Evolutionary conservation across 2,797 vertebrate species (phyloP).

Genomic region (Ctenochaetus hawaiiensis): DNA sequence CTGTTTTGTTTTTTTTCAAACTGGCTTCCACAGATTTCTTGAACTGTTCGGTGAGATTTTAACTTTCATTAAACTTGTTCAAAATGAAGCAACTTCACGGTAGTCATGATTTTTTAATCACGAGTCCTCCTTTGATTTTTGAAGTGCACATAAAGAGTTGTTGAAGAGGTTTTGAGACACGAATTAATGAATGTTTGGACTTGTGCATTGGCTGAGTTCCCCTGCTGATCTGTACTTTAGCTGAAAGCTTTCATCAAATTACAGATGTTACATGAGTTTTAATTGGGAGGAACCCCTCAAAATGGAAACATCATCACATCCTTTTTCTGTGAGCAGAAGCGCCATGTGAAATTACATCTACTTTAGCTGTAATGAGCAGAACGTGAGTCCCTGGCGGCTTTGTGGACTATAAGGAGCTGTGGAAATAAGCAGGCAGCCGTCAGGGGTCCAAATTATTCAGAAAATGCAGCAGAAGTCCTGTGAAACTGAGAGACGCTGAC

Average conservation of each 20-base stretch:
- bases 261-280: slow-evolving; percentile 24
- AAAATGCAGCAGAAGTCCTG: too few species aligned
- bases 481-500: not conserved
- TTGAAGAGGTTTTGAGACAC: slow-evolving; percentile 1
- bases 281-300: slow-evolving; percentile 36
- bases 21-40: slow-evolving; percentile 1
- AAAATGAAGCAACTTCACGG: not conserved
- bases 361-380: slow-evolving; percentile 39
- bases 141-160: not conserved
- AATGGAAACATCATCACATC: slow-evolving; percentile 27
- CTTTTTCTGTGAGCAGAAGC: slow-evolving; percentile 7
- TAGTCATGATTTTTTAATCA: not conserved
- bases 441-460: not conserved
- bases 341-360: slow-evolving; percentile 40
- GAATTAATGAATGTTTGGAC: not conserved
- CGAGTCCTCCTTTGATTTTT: not conserved
- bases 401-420: slow-evolving; percentile 10
- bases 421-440: slow-evolving; percentile 40
- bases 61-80: slow-evolving; percentile 30
- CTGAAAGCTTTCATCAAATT: slow-evolving; percentile 28
- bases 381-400: slow-evolving; percentile 13
- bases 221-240: not conserved
- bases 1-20: slow-evolving; percentile 29
- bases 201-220: not conserved
- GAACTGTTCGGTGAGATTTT: slow-evolving; percentile 18